phyloP scores from a whole-genome alignment of 2,888 invertebrate species.

The Rhynchonema sp. region DNA sequence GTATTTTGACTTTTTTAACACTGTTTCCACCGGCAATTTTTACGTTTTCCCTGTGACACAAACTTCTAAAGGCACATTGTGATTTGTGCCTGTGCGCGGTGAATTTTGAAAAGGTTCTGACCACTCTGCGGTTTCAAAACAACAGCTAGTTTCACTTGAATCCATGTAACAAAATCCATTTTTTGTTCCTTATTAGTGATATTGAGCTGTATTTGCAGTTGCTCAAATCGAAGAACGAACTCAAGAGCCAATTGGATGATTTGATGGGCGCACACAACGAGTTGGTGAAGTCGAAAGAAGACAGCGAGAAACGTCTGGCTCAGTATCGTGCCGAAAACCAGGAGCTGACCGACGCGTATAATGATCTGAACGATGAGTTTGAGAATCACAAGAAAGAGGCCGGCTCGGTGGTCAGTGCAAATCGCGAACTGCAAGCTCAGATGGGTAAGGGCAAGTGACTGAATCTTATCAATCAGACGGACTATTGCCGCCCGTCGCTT shows the following conservation, averaged over 20 bases:
- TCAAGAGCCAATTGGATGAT: background rate
- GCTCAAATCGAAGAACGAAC: background rate
- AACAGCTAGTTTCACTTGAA: too few relatives aligned
- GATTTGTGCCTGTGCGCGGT: too few relatives aligned
- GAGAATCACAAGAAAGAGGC: conserved; percentile 12
- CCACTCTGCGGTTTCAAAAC: background rate
- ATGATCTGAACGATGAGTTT: conserved; percentile 17
- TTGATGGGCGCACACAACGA: background rate
- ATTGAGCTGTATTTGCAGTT: background rate
- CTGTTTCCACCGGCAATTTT: too few relatives aligned
- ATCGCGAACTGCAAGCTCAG: conserved; percentile 2
- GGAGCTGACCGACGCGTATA: conserved; percentile 16
- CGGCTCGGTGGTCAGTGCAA: conserved; percentile 5
- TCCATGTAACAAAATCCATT: too few relatives aligned
- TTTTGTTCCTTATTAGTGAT: too few relatives aligned
- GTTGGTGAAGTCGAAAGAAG: background rate
- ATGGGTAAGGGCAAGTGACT: too few relatives aligned
- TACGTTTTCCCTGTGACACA: too few relatives aligned
- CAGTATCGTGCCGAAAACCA: conserved; percentile 9
- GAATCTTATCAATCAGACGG: too few relatives aligned
- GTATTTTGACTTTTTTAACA: too few relatives aligned
- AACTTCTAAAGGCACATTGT: too few relatives aligned
- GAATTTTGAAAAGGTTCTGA: too few relatives aligned
- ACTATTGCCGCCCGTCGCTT: too few relatives aligned
- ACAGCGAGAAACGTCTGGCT: background rate